Evolutionary conservation across 2,797 vertebrate species (phyloP).

Genomic region (Sebastes diploproa): DNA sequence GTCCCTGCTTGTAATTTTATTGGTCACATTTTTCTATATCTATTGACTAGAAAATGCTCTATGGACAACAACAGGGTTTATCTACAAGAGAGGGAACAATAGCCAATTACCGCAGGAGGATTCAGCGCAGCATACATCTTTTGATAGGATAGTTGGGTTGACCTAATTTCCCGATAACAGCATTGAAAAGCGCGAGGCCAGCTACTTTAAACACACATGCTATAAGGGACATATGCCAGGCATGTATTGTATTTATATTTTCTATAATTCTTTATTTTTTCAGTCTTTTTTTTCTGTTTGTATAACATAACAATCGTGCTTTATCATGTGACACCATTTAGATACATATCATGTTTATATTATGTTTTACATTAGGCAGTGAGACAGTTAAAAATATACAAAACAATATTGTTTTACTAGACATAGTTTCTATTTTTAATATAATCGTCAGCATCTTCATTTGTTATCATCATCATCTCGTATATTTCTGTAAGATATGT

Average conservation of each 20-base stretch:
- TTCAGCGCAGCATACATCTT: slow-evolving; percentile 41
- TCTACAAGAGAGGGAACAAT: slow-evolving; percentile 48
- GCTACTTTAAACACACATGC: slow-evolving; percentile 54
- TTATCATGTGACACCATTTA: slow-evolving; percentile 97
- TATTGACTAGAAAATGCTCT: slow-evolving; percentile 29
- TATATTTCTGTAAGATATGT: slow-evolving; percentile 92
- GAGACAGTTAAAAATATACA: slow-evolving; percentile 99
- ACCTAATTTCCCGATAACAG: slow-evolving; percentile 69
- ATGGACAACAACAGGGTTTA: slow-evolving; percentile 39
- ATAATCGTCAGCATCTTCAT: slow-evolving; percentile 82
- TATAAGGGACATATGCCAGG: slow-evolving; percentile 69
- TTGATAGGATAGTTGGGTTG: slow-evolving; percentile 52
- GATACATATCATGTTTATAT: slow-evolving; percentile 98
- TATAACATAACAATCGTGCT: slow-evolving; percentile 97
- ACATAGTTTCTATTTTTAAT: slow-evolving; percentile 94
- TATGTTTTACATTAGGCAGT: slow-evolving; percentile 99
- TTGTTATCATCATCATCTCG: slow-evolving; percentile 79
- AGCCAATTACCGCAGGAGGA: slow-evolving; percentile 61
- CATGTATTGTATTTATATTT: slow-evolving; percentile 74
- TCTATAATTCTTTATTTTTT: slow-evolving; percentile 92
- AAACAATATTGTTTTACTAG: slow-evolving; percentile 98
- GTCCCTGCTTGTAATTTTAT: slow-evolving; percentile 27
- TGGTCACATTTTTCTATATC: slow-evolving; percentile 36
- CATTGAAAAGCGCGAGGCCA: slow-evolving; percentile 30
- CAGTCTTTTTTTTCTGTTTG: slow-evolving; percentile 85